A percentile compares a stretch with the other conserved stretches of the same genome.
Conservation (phyloP, 2,797 vertebrate genomes). For the Astyanax mexicanus region DNA sequence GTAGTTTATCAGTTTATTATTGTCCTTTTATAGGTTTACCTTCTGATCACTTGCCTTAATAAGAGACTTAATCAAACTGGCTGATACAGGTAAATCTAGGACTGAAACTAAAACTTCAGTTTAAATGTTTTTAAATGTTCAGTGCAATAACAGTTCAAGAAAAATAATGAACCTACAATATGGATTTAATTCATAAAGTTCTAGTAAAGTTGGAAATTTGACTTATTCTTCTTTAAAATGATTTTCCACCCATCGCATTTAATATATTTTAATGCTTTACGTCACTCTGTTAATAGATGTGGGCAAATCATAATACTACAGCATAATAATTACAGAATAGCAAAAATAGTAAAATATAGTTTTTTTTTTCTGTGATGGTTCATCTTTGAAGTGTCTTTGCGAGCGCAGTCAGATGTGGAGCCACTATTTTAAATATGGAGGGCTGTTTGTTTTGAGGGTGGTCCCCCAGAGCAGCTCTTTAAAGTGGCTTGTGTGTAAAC, state of each 20-base stretch:
- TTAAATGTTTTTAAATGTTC: no score
- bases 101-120: no score
- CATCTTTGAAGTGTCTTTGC: background rate
- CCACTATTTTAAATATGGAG: background rate
- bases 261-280: background rate
- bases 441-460: background rate
- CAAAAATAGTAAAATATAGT: background rate
- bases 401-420: background rate
- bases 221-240: background rate
- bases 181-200: no score
- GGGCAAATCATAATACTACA: background rate
- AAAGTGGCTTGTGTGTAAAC: background rate
- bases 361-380: background rate
- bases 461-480: background rate
- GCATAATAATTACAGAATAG: background rate
- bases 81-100: no score
- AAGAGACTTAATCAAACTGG: no score
- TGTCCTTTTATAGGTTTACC: no score
- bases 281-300: background rate
- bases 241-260: background rate
- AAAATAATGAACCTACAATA: no score
- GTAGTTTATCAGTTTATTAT: no score
- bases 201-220: background rate
- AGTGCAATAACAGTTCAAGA: no score
- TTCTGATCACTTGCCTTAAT: no score